phyloP scores from a whole-genome alignment of 64 coral and sea anemone genomes.

The Platygyra sinensis region DNA sequence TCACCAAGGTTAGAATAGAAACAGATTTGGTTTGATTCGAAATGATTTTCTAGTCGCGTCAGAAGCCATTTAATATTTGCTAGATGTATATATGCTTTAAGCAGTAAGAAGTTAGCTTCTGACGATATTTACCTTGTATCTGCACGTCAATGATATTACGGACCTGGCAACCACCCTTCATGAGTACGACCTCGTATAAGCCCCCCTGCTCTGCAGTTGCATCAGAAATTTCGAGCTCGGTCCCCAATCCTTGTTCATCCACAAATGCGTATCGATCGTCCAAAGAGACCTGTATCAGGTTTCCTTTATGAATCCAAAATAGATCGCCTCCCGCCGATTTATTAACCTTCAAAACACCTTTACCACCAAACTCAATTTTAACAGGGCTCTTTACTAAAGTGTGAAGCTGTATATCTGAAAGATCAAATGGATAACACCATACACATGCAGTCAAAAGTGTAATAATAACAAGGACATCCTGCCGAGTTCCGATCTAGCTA shows the following conservation, averaged over 20 bases:
- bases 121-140: neutral
- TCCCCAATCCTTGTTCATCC: neutral
- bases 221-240: conserved; percentile 2
- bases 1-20: too few species aligned
- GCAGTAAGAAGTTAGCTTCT: too few species aligned
- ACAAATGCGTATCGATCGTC: neutral
- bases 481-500: too few species aligned
- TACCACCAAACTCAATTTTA: neutral
- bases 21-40: too few species aligned
- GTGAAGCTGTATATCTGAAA: conserved; percentile 14
- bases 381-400: neutral
- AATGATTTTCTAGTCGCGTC: too few species aligned
- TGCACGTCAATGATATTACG: neutral
- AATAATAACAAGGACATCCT: too few species aligned
- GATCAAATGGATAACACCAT: neutral
- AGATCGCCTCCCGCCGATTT: conserved; percentile 28
- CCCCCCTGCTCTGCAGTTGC: neutral
- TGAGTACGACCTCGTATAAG: neutral
- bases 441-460: too few species aligned
- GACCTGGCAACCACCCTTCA: neutral
- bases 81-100: too few species aligned
- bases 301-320: conserved; percentile 16
- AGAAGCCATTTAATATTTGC: too few species aligned
- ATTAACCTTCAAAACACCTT: neutral
- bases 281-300: neutral